Percentiles rank a stretch among this genome's conserved stretches.
Conservation (phyloP, 1,140 invertebrate species). For the Thalassaphorura encarpata region DNA sequence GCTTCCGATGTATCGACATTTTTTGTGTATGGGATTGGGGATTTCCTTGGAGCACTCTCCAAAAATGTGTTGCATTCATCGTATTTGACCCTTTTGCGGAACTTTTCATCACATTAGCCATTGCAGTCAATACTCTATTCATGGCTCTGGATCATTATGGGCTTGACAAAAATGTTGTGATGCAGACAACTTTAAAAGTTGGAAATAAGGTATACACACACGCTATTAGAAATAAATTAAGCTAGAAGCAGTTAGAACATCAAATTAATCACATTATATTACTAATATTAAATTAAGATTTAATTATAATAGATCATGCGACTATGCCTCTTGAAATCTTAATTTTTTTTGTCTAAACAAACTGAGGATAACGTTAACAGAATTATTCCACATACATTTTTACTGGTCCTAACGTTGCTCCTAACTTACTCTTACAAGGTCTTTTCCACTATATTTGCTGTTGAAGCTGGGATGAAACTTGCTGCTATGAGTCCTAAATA, state of each 20-base stretch:
- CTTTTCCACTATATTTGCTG: constrained; percentile 94
- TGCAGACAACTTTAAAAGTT: constrained; percentile 38
- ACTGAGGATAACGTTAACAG: too few relatives aligned
- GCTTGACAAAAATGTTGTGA: constrained; percentile 31
- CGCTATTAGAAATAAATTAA: too few relatives aligned
- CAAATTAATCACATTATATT: too few relatives aligned
- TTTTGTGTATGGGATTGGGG: constrained; percentile 98
- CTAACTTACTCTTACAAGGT: constrained; percentile 60
- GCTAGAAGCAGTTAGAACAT: too few relatives aligned
- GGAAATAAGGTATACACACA: constrained; percentile 34
- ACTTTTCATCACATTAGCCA: constrained; percentile 94
- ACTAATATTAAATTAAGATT: too few relatives aligned
- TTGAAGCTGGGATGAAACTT: constrained; percentile 91
- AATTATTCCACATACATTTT: too few relatives aligned
- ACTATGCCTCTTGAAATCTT: not conserved
- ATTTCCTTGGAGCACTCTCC: constrained; percentile 77
- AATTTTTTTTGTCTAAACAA: constrained; percentile 37
- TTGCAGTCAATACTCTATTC: constrained; percentile 94
- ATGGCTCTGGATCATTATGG: constrained; percentile 92
- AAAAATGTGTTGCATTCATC: constrained; percentile 77
- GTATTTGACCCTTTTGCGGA: constrained; percentile 98
- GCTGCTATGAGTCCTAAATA: constrained; percentile 92
- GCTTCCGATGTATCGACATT: constrained; percentile 72
- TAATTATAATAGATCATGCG: too few relatives aligned
- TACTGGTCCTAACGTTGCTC: too few relatives aligned